Base-by-base conservation (phyloP, 37 sponge, comb jelly and placozoan species). In the Ianthella basta region DNA sequence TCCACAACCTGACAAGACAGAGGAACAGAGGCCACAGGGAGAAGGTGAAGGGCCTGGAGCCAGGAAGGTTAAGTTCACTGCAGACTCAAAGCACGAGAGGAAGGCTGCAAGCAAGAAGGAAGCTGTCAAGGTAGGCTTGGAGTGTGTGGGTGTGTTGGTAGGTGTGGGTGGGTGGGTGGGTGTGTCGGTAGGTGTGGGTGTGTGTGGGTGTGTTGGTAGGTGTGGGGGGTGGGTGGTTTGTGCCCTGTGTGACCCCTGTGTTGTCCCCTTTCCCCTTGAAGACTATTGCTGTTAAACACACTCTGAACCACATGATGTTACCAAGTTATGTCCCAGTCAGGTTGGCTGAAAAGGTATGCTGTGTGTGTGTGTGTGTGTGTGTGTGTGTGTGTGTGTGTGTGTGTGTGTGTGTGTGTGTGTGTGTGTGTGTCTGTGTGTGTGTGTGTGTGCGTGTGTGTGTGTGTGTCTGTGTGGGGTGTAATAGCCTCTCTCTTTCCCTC, bases 291-390 rank as follows among this genome's bases (percentile, higher is more conserved):
- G 81, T 59, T 34, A 10, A 1, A 0, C 38, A 80, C 60, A 36
- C 61, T 30, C 23, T 80, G 29, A 23, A 50, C 44, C 57, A 29
- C 15, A 20, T 65, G 6, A 35, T 90, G 50, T 37, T 82, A 25
- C 94, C 94, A 0, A 83, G 86, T n/a, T 94, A 94, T 64, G n/a
- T 94, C 10, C 91, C 94, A 14, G 25, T 86, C 15, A 85, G 89
- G 40, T 81, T 90, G 20, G 66, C 90, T 23, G 91, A 94, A 56
- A 94, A 94, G 86, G 94, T 90, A 39, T n/a, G 53, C 27, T 19
- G 6, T 10, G 50, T 44, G 50, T 44, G 50, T 44, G 50, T 44
- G 50, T 44, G 3, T 44, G 50, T 44, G 20, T 4, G 20, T 37
- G 72, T 30, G 72, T 30, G 36, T 44, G 50, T 44, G 50, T 44